These are phyloP conservation scores for Leptinotarsa lineolata DNA, from an alignment of 1,140 invertebrate genomes.

Conservation along the genomic window DNA sequence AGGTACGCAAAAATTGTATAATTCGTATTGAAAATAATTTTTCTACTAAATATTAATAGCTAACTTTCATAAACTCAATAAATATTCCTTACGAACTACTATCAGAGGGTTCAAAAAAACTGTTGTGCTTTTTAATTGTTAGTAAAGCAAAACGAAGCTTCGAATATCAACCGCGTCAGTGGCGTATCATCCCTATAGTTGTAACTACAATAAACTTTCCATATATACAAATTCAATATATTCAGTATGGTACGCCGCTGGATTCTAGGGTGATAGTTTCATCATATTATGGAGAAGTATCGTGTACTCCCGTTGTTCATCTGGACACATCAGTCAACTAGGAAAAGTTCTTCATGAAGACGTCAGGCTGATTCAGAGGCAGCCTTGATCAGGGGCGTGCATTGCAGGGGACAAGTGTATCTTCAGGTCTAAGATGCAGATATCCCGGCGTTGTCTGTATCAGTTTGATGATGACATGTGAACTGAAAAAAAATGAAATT, in stretches of 20 bases:
- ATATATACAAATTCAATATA: slow-evolving; percentile 36
- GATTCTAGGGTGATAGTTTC: not conserved
- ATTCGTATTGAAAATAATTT: slow-evolving; percentile 39
- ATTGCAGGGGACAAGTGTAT: slow-evolving; percentile 32
- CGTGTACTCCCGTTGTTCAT: slow-evolving; percentile 16
- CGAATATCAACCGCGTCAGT: slow-evolving; percentile 28
- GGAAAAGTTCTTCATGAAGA: not conserved
- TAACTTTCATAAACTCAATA: slow-evolving; percentile 32
- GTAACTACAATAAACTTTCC: slow-evolving; percentile 37
- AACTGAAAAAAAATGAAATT: slow-evolving; percentile 26
- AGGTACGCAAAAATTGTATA: slow-evolving; percentile 35
- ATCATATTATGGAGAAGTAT: slow-evolving; percentile 13
- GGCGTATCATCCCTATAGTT: slow-evolving; percentile 16
- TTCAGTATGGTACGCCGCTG: slow-evolving; percentile 8
- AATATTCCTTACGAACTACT: slow-evolving; percentile 31
- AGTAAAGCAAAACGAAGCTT: slow-evolving; percentile 28
- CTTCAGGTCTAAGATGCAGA: slow-evolving; percentile 40
- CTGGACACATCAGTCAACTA: slow-evolving; percentile 31
- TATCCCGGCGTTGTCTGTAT: slow-evolving; percentile 28
- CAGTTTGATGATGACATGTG: slow-evolving; percentile 15
- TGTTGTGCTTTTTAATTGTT: slow-evolving; percentile 16
- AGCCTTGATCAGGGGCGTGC: slow-evolving; percentile 24
- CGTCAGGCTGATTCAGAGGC: slow-evolving; percentile 25
- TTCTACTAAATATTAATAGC: slow-evolving; percentile 17
- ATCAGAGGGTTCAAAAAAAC: slow-evolving; percentile 35